A percentile compares a stretch with the other conserved stretches of the same genome.
phyloP scores from a whole-genome alignment of 1,140 invertebrate genomes.

The Neomicropteryx cornuta region DNA sequence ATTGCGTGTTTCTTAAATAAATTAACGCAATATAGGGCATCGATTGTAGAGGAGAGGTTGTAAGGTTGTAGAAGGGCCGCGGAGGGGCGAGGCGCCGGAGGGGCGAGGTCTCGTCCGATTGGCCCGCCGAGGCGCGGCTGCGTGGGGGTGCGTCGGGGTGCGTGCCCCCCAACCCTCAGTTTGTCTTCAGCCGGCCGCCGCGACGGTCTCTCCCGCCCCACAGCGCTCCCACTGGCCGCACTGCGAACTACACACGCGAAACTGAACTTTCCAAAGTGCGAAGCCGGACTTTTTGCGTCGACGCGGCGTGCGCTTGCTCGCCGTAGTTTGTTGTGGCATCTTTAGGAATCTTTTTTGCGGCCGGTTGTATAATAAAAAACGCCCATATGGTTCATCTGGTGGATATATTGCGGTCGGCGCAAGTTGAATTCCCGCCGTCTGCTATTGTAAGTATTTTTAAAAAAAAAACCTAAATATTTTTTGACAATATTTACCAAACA shows the following conservation, averaged over 20 bases:
- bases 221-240: slow-evolving; percentile 1
- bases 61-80: slow-evolving; percentile 33
- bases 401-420: slow-evolving; percentile 42
- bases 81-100: slow-evolving; percentile 22
- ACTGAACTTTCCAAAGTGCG: slow-evolving; percentile 8
- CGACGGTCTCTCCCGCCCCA: slow-evolving; percentile 21
- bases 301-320: slow-evolving; percentile 16
- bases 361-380: slow-evolving; percentile 30
- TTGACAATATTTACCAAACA: not conserved
- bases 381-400: slow-evolving; percentile 45
- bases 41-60: too few relatives aligned
- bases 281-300: slow-evolving; percentile 19
- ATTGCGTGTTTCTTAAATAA: slow-evolving; percentile 42
- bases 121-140: slow-evolving; percentile 28
- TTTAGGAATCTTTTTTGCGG: slow-evolving; percentile 22
- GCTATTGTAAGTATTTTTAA: slow-evolving; percentile 35
- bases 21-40: slow-evolving; percentile 44
- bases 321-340: slow-evolving; percentile 12
- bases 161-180: slow-evolving; percentile 32
- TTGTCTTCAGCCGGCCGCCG: slow-evolving; percentile 25
- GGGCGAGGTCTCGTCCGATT: slow-evolving; percentile 32
- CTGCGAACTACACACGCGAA: not conserved
- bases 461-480: not conserved
- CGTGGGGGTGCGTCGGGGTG: slow-evolving; percentile 22
- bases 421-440: slow-evolving; percentile 40